Evolutionary conservation across 2,797 vertebrate species (phyloP), one percentile per base, ranked within the genome.

Genomic region (Clamator glandarius): DNA sequence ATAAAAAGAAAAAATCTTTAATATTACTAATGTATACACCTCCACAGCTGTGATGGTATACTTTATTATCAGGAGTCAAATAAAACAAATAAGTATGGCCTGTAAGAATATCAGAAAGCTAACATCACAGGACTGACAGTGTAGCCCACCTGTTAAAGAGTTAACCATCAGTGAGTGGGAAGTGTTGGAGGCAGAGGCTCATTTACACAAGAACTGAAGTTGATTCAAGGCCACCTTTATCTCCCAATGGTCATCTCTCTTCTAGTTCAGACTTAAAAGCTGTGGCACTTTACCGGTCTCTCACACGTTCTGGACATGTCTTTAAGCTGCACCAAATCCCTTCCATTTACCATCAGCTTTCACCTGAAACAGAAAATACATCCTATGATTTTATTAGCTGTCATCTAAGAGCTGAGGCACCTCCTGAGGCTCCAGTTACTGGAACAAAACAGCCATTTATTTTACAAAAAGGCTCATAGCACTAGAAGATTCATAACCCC

Each of bases 291-390:
- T 64, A 58, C 74, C 72, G 58, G 62, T 88, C n/a, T 78, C 69
- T 90, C 74, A 51, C 58, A 19, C 54, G 58, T 92, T 55, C 78
- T 23, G 14, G 16, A 69, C 1, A 6, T 36, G n/a, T 79, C 44
- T 87, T 82, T 75, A 44, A 83, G 20, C 35, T 59, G 35, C 35
- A 62, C 5, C 41, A 79, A 92, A 87, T 76, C 78, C 39, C 75
- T 89, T 78, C 35, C 55, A 59, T 62, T 89, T 87, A 76, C 61
- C 64, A 69, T 42, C 74, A 89, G 17, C 63, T 93, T 87, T 84
- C 89, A 69, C 42, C 39, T 79, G 84, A 84, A 90, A 78, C 24
- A 90, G 69, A 92, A 89, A 90, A 84, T 9, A 61, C 59, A 92
- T 66, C 67, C 77, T 66, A n/a, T 0, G 0, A 20, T 33, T 95